A percentile compares a stretch with the other conserved stretches of the same genome.
Evolutionary conservation across 53 echinoderm and acorn worm species (phyloP).

Genomic region (Luidia sarsii): DNA sequence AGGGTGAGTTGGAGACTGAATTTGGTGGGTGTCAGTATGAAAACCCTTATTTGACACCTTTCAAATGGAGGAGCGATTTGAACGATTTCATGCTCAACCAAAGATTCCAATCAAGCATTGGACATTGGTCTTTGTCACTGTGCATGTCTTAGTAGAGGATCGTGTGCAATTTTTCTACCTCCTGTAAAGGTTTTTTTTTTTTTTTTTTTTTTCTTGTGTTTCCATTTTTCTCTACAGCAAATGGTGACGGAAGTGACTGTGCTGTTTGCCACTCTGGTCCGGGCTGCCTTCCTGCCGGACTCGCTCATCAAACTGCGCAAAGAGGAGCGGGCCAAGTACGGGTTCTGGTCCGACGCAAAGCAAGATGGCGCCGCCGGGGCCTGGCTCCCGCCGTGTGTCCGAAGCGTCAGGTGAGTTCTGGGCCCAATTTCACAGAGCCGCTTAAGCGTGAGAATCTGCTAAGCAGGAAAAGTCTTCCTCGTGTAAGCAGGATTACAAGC

Average conservation of each 20-base stretch:
- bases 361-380: constrained; percentile 82
- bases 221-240: constrained; percentile 47
- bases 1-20: constrained; percentile 63
- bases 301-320: constrained; percentile 69
- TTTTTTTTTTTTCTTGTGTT: not conserved
- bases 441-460: no score
- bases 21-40: no score
- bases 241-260: constrained; percentile 85
- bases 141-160: no score
- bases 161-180: no score
- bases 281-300: constrained; percentile 93
- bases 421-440: no score
- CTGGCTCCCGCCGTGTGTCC: constrained; percentile 97
- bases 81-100: no score
- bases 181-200: not conserved
- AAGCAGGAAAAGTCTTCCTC: no score
- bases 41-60: no score
- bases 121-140: no score
- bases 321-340: constrained; percentile 71
- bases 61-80: no score
- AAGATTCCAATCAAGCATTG: no score
- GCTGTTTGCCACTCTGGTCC: constrained; percentile 87
- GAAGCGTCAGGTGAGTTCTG: constrained; percentile 76
- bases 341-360: constrained; percentile 77
- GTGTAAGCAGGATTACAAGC: no score